A percentile compares a stretch with the other conserved stretches of the same genome.
These are phyloP conservation scores for Microplitis demolitor DNA, from an alignment of 1,140 invertebrate species.

Conservation along the genomic window DNA sequence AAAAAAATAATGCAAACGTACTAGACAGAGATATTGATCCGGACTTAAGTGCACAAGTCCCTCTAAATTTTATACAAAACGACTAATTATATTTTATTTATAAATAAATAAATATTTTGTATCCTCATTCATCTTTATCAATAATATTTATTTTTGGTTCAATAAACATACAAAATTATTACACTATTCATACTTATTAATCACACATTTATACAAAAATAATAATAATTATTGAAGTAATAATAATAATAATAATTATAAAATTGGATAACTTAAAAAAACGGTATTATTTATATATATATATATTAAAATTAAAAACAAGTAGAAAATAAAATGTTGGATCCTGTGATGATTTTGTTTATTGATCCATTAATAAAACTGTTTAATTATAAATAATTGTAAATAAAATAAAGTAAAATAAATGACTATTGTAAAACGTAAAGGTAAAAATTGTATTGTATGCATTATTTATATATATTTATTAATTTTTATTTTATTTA, in stretches of 20 bases:
- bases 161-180: conserved; percentile 64
- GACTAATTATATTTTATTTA: conserved; percentile 17
- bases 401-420: conserved; percentile 40
- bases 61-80: conserved; percentile 24
- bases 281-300: conserved; percentile 47
- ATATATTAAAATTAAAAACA: conserved; percentile 47
- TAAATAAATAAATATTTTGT: too few relatives aligned
- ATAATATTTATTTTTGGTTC: conserved; percentile 64
- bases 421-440: conserved; percentile 53
- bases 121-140: conserved; percentile 48
- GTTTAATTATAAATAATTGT: conserved; percentile 39
- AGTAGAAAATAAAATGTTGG: conserved; percentile 51
- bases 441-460: conserved; percentile 44
- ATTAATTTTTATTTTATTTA: conserved; percentile 18
- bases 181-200: conserved; percentile 60
- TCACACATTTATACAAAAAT: conserved; percentile 63
- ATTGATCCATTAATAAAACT: conserved; percentile 32
- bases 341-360: conserved; percentile 5
- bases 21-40: conserved; percentile 5
- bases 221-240: conserved; percentile 42
- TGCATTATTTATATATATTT: conserved; percentile 35
- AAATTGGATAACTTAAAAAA: conserved; percentile 49
- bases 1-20: not conserved
- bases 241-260: conserved; percentile 36
- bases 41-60: not conserved